Evolutionary conservation across 2,113 vertebrate species (phyloP).

Genomic region (Formicarius rufipectus): DNA sequence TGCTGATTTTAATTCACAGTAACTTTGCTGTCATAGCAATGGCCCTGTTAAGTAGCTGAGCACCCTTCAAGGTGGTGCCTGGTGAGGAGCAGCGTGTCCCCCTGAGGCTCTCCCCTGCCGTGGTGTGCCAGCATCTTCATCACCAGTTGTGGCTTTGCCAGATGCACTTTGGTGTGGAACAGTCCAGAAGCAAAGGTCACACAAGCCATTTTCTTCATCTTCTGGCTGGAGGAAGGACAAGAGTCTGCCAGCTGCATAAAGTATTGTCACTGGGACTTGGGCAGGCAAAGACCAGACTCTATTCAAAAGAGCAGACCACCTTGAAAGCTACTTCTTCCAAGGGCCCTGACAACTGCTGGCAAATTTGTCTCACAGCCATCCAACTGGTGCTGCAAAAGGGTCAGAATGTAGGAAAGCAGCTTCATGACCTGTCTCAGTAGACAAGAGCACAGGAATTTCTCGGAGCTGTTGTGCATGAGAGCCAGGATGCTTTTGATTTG

Average conservation of each 20-base stretch:
- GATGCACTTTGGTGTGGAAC: neutral
- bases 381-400: neutral
- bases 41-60: neutral
- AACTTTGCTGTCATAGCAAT: neutral
- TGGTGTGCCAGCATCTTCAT: fast-evolving
- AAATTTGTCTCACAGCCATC: neutral
- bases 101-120: fast-evolving
- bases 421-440: neutral
- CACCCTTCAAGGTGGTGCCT: neutral
- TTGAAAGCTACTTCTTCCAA: neutral
- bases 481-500: neutral
- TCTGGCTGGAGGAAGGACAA: neutral
- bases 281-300: neutral
- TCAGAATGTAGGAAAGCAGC: neutral
- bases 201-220: neutral
- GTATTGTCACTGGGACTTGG: neutral
- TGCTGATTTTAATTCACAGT: neutral
- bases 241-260: neutral
- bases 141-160: neutral
- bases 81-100: neutral
- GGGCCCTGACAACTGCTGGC: neutral
- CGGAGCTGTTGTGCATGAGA: neutral
- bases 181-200: neutral
- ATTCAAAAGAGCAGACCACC: neutral
- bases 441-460: neutral